These are phyloP conservation scores for Eospalax fontanierii DNA, from an alignment of 2,797 vertebrate genomes.

Conservation along the genomic window DNA sequence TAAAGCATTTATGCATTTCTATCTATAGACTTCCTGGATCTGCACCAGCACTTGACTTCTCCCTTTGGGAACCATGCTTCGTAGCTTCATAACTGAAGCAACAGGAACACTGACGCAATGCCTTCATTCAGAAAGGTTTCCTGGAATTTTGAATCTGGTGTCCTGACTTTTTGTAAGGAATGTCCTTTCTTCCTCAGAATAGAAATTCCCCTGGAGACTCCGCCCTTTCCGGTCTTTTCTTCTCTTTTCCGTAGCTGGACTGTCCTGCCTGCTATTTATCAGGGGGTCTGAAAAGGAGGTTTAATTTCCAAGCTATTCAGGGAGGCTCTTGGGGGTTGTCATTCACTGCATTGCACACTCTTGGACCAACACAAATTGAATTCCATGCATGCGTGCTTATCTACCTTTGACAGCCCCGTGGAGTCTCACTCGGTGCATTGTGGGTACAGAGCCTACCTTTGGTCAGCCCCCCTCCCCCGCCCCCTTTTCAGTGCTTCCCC, in stretches of 20 bases:
- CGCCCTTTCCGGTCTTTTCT: neutral
- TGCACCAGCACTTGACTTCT: neutral
- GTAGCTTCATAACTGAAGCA: neutral
- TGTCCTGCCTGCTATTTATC: conserved; percentile 60
- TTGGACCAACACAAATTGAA: conserved; percentile 77
- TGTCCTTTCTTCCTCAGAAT: neutral
- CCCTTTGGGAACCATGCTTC: neutral
- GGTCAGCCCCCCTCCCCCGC: neutral
- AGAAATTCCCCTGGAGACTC: conserved; percentile 52
- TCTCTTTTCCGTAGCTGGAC: conserved; percentile 21
- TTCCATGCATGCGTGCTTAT: conserved; percentile 76
- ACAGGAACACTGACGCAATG: neutral
- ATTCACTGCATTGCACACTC: conserved; percentile 59
- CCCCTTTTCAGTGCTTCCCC: neutral
- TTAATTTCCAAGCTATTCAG: conserved; percentile 76
- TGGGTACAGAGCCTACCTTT: neutral
- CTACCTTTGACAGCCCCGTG: conserved; percentile 72
- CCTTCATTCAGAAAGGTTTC: conserved; percentile 26
- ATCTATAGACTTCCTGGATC: neutral
- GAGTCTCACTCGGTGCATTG: neutral
- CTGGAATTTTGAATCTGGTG: conserved; percentile 26
- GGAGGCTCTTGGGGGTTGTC: conserved; percentile 73
- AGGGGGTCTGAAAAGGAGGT: conserved; percentile 67
- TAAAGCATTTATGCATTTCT: neutral
- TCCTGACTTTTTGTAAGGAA: conserved; percentile 43